Base-by-base conservation (phyloP, 2,888 invertebrate genomes). In the Byasa hedistus region DNA sequence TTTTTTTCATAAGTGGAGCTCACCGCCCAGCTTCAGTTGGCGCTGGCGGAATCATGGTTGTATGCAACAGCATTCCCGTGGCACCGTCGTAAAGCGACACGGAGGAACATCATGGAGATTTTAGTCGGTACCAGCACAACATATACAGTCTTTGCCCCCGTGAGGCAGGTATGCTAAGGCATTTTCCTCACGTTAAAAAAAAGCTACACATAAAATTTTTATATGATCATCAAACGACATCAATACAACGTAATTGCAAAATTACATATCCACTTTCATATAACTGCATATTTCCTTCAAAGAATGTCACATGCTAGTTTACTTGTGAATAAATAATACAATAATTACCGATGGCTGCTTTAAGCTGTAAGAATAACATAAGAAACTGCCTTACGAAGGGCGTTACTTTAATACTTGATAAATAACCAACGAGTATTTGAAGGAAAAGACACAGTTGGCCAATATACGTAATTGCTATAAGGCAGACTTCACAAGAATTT, bases 361-460 rank as follows among this genome's bases (percentile, higher is more conserved):
- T 52, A 24, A 22, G 8, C 8, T 2, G 54, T 52, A n/a, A 5
- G 23, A 61, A 66, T 39, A 57, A 39, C n/a, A 57, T 51, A 24
- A 58, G 52, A 66, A 61, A 61, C 54, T 61, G 12, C 23, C 22
- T 10, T 48, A 44, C 24, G 39, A 65, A 32, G 60, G n/a, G 32
- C 39, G n/a, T 21, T 27, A 8, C 24, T 15, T 36, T 23, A 58
- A 51, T 61, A 61, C 57, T 12, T 22, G 23, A 19, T 61, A 57
- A 57, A 61, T 61, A 61, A 52, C 32, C 8, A 23, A 61, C 61
- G 15, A 54, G 39, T 59, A 52, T 66, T 39, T 36, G 56, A 36
- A 52, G 36, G 57, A 22, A 58, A 58, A 15, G 17, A 12, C 39
- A 39, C 57, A 58, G 39, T 21, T 39, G 57, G 21, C 7, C 1